Base-by-base conservation (phyloP, 2,113 vertebrate genomes). In the Chunga burmeisteri region DNA sequence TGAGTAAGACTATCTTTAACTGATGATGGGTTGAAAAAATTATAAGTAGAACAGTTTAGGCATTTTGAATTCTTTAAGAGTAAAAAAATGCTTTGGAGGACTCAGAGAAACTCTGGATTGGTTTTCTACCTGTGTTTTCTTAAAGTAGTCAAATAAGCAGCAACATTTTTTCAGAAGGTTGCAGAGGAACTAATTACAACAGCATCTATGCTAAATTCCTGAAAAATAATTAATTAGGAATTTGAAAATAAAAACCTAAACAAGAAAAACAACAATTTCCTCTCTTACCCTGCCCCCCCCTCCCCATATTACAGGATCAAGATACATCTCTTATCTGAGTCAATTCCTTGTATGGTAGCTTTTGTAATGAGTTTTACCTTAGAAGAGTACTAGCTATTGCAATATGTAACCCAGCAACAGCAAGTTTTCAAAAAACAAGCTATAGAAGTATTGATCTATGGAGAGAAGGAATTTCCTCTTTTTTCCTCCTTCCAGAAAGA, bases 251-350 rank as follows among this genome's bases (percentile, higher is more conserved):
- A 49, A 44, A 36, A 27, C 7, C 40, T 11, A 53, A 61, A 25
- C 32, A 7, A 21, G 10, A 36, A 83, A 61, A 72, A 4, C 38
- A 77, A 14, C 18, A 27, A 44, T 67, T 67, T 22, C 16, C 11
- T 30, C 6, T 25, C 55, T 20, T 38, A 38, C 15, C 5, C 6
- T 11, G 0, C 53, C 10, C 9, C 32, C 8, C 16, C 1, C 2
- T n/a, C 7, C 6, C 23, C 10, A 13, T 59, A 47, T 52, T 67
- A 17, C 22, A 62, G 50, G 25, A 81, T 62, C n/a, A 46, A 62
- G 52, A 75, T 61, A 85, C 10, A 81, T 88, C 89, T 77, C 79
- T 79, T 70, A 44, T 52, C 40, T 77, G 56, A 92, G 42, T 56
- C 52, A 74, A 36, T 73, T 55, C 27, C 15, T 38, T 81, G 21